Evolutionary conservation across 2,888 invertebrate genomes (phyloP), one percentile per base, ranked within the genome.

Genomic region (Melinaea menophilus): DNA sequence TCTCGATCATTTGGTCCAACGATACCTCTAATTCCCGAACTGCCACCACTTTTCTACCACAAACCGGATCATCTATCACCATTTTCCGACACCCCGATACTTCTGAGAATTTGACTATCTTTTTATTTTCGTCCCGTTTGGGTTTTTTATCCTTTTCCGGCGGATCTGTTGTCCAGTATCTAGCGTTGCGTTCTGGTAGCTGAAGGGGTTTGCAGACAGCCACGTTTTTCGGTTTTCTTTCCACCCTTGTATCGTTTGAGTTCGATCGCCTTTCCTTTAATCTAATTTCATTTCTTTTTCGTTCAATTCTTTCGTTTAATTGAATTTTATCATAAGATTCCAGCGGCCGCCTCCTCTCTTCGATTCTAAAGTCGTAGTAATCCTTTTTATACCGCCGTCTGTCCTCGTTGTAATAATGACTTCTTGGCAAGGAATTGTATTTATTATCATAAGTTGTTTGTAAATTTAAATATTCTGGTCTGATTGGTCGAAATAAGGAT

Each of bases 71-170:
- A 61, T 91, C 86, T 0, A 91, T 84, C 0, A 91, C 79, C 82
- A 90, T 91, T 70, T 90, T 91, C 12, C 90, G 87, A 54, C 89
- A 90, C 2, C 89, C 90, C 0, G 90, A 90, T 1, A 90, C 90
- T 79, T 91, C 91, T 0, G 91, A 91, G 69, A 91, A 91, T 71
- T 90, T 91, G 0, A 91, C 91, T 63, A 86, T 91, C 73, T 91
- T 91, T 69, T 91, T 91, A 0, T 75, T 75, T 59, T 91, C 91
- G 3, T 88, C 90, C 56, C 79, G 85, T 66, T 80, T 88, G 59
- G 79, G 78, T 34, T 82, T 80, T 64, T 77, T 80, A 62, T 75
- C 75, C 3, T 75, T 77, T 33, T 85, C 84, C 45, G 86, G 84
- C 0, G 75, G 73, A 46, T 90, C 89, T 0, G 88, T 84, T 0